Conservation (phyloP, 2,888 invertebrate species). For the Trachelus stipa region DNA sequence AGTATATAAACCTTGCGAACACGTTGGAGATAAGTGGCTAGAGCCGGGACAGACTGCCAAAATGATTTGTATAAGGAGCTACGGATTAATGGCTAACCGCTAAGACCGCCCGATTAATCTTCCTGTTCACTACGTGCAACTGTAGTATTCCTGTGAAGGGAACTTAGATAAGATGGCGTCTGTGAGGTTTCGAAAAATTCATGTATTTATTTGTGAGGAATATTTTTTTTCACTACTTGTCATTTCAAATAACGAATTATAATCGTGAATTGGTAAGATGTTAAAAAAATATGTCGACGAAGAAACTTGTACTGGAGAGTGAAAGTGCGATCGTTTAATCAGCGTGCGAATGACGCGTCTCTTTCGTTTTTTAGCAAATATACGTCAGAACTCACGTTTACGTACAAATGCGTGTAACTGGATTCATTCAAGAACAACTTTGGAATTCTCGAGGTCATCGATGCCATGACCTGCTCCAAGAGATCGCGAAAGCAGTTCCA, state of each 20-base stretch:
- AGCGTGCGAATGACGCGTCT: neutral
- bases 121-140: neutral
- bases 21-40: neutral
- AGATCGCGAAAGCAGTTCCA: conserved; percentile 48
- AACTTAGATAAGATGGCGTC: neutral
- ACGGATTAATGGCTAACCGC: neutral
- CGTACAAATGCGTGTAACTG: neutral
- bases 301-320: neutral
- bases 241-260: neutral
- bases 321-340: neutral
- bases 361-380: neutral
- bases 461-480: conserved; percentile 49
- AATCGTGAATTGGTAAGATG: neutral
- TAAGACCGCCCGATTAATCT: neutral
- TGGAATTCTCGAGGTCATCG: conserved; percentile 36
- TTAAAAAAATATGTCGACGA: neutral
- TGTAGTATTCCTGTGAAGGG: neutral
- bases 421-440: neutral
- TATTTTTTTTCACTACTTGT: neutral
- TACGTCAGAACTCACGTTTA: neutral
- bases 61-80: neutral
- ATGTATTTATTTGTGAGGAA: too few relatives aligned
- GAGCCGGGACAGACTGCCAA: neutral
- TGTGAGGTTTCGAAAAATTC: neutral
- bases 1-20: neutral